Evolutionary conservation across 1,140 invertebrate species (phyloP).

Genomic region (Frieseomelitta varia): DNA sequence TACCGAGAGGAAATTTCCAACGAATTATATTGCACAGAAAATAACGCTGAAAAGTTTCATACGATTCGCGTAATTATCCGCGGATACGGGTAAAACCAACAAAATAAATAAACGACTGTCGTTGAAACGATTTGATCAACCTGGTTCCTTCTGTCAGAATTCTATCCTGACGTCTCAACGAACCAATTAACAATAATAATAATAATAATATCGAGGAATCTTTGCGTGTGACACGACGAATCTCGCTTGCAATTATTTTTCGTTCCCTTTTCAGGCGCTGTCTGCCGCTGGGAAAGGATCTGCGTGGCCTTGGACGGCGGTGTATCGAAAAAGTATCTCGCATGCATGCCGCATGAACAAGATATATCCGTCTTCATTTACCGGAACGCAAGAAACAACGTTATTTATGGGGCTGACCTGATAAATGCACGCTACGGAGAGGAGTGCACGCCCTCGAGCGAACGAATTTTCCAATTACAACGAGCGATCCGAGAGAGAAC

Average conservation of each 20-base stretch:
- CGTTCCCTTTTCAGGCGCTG: too few relatives aligned
- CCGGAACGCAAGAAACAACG: not conserved
- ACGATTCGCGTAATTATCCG: too few relatives aligned
- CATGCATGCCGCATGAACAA: slow-evolving; percentile 15
- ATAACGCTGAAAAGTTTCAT: too few relatives aligned
- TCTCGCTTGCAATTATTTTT: not conserved
- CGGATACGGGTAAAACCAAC: too few relatives aligned
- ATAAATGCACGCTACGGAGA: slow-evolving; percentile 23
- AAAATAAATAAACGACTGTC: too few relatives aligned
- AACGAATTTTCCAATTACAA: slow-evolving; percentile 46
- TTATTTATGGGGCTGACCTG: slow-evolving; percentile 28
- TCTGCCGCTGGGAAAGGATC: not conserved
- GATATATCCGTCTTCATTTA: slow-evolving; percentile 13
- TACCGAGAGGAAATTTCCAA: too few relatives aligned
- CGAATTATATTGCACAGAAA: too few relatives aligned
- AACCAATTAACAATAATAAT: not conserved
- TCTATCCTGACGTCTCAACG: too few relatives aligned
- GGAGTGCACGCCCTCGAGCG: slow-evolving; percentile 1
- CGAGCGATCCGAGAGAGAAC: slow-evolving; percentile 4
- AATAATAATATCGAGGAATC: too few relatives aligned
- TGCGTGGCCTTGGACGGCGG: not conserved
- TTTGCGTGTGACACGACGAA: not conserved
- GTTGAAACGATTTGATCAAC: too few relatives aligned
- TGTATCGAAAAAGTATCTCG: not conserved
- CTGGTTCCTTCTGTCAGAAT: too few relatives aligned